Evolutionary conservation across 2,888 invertebrate species (phyloP), one percentile per base, ranked within the genome.

Genomic region (Mechanitis messenoides): DNA sequence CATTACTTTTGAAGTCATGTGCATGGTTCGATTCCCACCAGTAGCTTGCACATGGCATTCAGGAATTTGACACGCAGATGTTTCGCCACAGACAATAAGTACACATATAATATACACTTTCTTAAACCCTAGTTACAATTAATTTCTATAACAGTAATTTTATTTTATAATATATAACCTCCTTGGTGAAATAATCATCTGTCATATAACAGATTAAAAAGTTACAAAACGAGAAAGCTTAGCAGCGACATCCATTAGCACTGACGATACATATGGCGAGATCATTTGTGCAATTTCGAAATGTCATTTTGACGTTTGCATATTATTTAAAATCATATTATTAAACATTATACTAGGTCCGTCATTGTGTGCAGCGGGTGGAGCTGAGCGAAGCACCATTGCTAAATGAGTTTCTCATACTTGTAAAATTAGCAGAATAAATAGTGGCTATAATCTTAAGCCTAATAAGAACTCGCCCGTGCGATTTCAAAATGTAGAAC

Each of bases 1-100:
- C 72, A 72, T 74, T 75, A 50, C 81, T 79, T 84, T 82, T 76
- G 70, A 68, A 63, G 68, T 75, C 80, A 79, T 80, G 78, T 80
- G 79, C 81, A 85, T 81, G 87, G 81, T 82, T 80, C 80, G 87
- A 70, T 88, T 87, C 87, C 85, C 88, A 86, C 78, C 82, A 83
- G 79, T 76, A 75, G 80, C 79, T 68, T 81, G 87, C 89, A 90
- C 88, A 90, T 89, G 89, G 86, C 87, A 77, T 74, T 71, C 71
- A 84, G 88, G 89, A 89, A 90, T 90, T 89, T 83, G 87, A 88
- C 87, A 86, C 87, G 89, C 89, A 90, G 89, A 89, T 89, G 89
- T 85, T 81, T 82, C 81, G 80, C 76, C 78, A 77, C 73, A 70
- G 78, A 80, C 79, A 81, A 83, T 85, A 83, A 85, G 85, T 86